These are phyloP conservation scores for Papilio polytes DNA, from an alignment of 1,140 invertebrate species.

Conservation along the genomic window DNA sequence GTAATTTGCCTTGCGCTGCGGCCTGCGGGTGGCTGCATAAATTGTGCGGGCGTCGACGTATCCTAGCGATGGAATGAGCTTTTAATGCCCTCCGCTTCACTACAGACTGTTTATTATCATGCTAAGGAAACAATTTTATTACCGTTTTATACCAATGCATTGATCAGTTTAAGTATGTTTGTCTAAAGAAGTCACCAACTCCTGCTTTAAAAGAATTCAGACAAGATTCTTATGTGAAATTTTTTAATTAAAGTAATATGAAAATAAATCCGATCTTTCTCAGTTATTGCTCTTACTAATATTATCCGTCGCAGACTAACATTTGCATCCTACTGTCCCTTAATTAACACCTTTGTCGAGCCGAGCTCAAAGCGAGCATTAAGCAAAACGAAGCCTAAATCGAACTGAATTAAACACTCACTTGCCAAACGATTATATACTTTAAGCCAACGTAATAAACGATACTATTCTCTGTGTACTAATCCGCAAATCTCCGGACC, in stretches of 20 bases:
- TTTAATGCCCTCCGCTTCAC: slow-evolving; percentile 42
- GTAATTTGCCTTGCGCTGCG: slow-evolving; percentile 46
- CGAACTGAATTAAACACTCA: slow-evolving; percentile 14
- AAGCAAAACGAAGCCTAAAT: slow-evolving; percentile 37
- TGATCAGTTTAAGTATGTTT: not conserved
- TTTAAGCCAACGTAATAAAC: slow-evolving; percentile 38
- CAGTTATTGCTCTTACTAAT: slow-evolving; percentile 1
- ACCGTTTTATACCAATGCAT: not conserved
- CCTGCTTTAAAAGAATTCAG: not conserved
- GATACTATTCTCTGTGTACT: not conserved
- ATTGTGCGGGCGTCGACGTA: slow-evolving; percentile 43
- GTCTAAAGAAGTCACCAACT: too few relatives aligned
- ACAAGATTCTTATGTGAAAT: too few relatives aligned
- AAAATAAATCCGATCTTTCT: not conserved
- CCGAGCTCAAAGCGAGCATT: slow-evolving; percentile 30
- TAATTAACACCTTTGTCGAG: slow-evolving; percentile 36
- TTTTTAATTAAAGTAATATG: not conserved
- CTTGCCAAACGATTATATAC: slow-evolving; percentile 29
- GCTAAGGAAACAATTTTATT: slow-evolving; percentile 15
- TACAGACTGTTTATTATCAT: slow-evolving; percentile 41
- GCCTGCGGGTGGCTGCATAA: slow-evolving; percentile 44
- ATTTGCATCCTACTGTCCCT: slow-evolving; percentile 33
- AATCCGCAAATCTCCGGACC: slow-evolving; percentile 31
- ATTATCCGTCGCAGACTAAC: slow-evolving; percentile 11
- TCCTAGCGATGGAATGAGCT: slow-evolving; percentile 41